A percentile compares a stretch with the other conserved stretches of the same genome.
These are phyloP conservation scores for Drosophila testacea DNA, from an alignment of 2,888 invertebrate species.

Conservation along the genomic window DNA sequence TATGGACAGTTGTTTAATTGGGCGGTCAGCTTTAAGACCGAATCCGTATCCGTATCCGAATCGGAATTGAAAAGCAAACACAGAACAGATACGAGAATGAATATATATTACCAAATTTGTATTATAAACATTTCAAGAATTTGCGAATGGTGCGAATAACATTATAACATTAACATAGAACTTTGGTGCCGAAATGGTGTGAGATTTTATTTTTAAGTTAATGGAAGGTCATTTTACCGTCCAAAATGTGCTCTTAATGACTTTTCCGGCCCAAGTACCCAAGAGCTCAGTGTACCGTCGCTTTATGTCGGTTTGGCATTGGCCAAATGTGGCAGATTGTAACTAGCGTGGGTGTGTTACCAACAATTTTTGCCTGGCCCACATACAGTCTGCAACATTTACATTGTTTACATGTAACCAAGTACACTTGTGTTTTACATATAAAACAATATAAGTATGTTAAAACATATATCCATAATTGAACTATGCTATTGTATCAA, in stretches of 20 bases:
- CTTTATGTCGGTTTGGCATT: conserved; percentile 46
- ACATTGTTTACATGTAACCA: conserved; percentile 20
- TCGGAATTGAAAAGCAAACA: conserved; percentile 8
- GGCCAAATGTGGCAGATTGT: conserved; percentile 51
- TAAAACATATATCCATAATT: conserved; percentile 3
- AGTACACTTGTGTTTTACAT: neutral
- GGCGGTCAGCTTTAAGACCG: conserved; percentile 21
- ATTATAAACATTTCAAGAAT: conserved; percentile 37
- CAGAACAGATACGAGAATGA: conserved; percentile 2
- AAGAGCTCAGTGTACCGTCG: conserved; percentile 27
- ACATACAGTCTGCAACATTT: conserved; percentile 32
- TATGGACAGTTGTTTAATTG: conserved; percentile 42
- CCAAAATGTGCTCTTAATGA: conserved; percentile 45
- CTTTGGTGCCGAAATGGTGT: conserved; percentile 60
- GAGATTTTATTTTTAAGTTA: conserved; percentile 28
- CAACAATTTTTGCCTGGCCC: conserved; percentile 48
- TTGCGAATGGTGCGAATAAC: conserved; percentile 34
- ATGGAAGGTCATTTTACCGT: conserved; percentile 41
- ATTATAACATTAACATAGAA: conserved; percentile 59
- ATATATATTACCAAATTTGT: conserved; percentile 44
- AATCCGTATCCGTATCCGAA: conserved; percentile 5
- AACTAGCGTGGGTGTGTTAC: conserved; percentile 48
- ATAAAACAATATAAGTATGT: neutral
- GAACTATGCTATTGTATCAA: neutral
- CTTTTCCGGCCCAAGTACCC: conserved; percentile 46